These are phyloP conservation scores for Chaenogobius annularis DNA, from an alignment of 2,113 vertebrate genomes.

Conservation along the genomic window DNA sequence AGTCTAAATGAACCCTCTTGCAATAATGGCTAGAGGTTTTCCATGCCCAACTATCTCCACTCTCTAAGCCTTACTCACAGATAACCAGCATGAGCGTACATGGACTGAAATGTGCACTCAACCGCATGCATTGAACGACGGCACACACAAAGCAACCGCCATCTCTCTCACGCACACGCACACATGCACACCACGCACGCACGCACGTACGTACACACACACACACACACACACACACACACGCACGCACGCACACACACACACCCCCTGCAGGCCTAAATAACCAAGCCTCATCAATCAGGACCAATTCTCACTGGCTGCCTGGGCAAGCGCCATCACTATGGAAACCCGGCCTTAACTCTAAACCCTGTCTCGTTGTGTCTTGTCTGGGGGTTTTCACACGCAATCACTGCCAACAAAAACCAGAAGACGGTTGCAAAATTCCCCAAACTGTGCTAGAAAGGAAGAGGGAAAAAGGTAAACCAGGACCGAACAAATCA, in stretches of 20 bases:
- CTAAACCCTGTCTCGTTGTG: constrained; percentile 52
- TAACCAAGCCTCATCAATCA: constrained; percentile 64
- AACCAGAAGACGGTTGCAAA: constrained; percentile 32
- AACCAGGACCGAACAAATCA: background rate
- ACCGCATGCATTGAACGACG: constrained; percentile 12
- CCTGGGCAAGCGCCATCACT: constrained; percentile 56
- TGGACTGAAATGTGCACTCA: constrained; percentile 17
- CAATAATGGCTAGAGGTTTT: constrained; percentile 14
- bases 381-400: constrained; percentile 62
- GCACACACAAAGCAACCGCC: constrained; percentile 10
- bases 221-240: background rate
- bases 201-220: constrained; percentile 5
- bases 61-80: background rate
- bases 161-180: background rate
- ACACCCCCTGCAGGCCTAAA: constrained; percentile 32
- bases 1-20: background rate
- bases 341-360: constrained; percentile 66
- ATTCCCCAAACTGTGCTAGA: constrained; percentile 18
- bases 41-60: constrained; percentile 12
- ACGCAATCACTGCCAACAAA: constrained; percentile 41
- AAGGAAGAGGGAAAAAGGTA: background rate
- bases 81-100: constrained; percentile 8
- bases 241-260: constrained; percentile 9
- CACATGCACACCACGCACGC: constrained; percentile 14
- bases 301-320: constrained; percentile 65